Conservation (phyloP, 2,797 vertebrate genomes). For the Cossypha caffra region DNA sequence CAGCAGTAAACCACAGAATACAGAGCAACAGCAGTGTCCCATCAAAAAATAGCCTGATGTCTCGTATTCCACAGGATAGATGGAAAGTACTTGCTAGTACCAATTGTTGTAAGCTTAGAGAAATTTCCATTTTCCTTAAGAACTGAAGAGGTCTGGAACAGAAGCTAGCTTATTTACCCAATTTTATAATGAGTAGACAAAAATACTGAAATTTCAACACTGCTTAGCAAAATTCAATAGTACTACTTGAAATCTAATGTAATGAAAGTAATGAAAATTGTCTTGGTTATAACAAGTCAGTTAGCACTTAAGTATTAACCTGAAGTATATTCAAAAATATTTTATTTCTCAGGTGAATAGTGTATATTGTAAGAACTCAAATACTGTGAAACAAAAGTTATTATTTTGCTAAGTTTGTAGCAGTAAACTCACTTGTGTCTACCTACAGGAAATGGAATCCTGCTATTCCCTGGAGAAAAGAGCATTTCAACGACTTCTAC, state of each 20-base stretch:
- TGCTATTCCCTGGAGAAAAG: neutral
- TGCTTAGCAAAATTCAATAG: neutral
- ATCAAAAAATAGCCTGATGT: neutral
- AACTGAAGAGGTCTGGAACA: neutral
- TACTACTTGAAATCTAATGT: neutral
- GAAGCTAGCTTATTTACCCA: neutral
- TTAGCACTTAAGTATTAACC: neutral
- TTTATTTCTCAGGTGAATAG: neutral
- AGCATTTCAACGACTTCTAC: neutral
- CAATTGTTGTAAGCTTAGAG: neutral
- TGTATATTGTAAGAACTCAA: neutral
- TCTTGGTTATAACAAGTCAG: neutral
- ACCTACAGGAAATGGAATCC: neutral
- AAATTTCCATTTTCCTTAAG: neutral
- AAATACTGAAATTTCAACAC: neutral
- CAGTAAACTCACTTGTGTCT: neutral
- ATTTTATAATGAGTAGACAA: neutral
- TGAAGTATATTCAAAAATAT: neutral
- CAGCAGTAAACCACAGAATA: neutral
- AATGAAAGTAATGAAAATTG: neutral
- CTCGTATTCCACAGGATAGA: neutral
- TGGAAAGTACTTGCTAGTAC: neutral
- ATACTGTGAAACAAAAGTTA: neutral
- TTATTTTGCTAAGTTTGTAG: neutral
- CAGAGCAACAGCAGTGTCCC: neutral